Evolutionary conservation across 1,140 invertebrate genomes (phyloP).

Genomic region (Drosophila triauraria): DNA sequence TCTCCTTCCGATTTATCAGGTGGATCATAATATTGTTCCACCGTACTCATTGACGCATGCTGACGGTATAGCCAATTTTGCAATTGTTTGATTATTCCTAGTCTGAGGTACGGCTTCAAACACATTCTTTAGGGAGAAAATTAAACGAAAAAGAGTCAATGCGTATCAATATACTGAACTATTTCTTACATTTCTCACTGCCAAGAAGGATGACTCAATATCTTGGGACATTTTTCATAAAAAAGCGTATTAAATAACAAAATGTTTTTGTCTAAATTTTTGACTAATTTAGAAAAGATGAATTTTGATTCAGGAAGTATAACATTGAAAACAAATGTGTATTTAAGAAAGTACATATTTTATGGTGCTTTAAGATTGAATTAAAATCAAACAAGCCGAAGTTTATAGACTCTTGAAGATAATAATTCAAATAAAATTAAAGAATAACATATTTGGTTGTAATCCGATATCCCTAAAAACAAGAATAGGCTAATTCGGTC

Average conservation of each 20-base stretch:
- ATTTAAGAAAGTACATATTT: too few species aligned
- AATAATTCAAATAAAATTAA: too few species aligned
- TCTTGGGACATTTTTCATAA: slow-evolving; percentile 11
- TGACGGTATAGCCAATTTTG: slow-evolving; percentile 23
- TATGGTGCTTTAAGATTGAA: too few species aligned
- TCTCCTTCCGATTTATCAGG: slow-evolving; percentile 65
- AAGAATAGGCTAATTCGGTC: too few species aligned
- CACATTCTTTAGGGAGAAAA: slow-evolving; percentile 16
- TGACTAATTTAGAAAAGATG: not conserved
- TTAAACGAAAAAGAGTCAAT: not conserved
- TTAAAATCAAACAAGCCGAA: too few species aligned
- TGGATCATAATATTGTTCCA: slow-evolving; percentile 32
- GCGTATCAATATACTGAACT: not conserved
- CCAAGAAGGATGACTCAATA: not conserved
- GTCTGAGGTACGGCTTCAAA: slow-evolving; percentile 19
- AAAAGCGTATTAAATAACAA: not conserved
- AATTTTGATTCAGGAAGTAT: not conserved
- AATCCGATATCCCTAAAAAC: too few species aligned
- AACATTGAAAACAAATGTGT: slow-evolving; percentile 5
- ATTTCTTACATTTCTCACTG: slow-evolving; percentile 7
- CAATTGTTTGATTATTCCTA: slow-evolving; percentile 26
- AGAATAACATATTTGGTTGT: too few species aligned
- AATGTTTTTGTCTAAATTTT: slow-evolving; percentile 1
- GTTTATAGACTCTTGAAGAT: too few species aligned
- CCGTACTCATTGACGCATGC: slow-evolving; percentile 3